Evolutionary conservation across 1,140 invertebrate genomes (phyloP), one percentile per base, ranked within the genome.

Genomic region (Drosophila sp.): DNA sequence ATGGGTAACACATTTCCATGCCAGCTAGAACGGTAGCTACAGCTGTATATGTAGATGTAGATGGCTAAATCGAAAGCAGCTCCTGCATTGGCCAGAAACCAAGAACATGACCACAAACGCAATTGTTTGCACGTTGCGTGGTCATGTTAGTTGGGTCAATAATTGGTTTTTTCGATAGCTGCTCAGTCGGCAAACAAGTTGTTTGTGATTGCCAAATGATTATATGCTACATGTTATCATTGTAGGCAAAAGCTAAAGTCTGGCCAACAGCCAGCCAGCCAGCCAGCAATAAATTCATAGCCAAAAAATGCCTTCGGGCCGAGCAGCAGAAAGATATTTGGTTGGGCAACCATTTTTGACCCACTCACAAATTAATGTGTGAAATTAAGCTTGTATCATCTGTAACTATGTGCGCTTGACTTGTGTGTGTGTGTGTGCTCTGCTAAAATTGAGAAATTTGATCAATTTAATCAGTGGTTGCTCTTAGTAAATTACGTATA

Each of bases 71-170:
- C 40, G 18, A 8, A 43, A 14, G 45, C 45, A 46, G 27, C 25
- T 50, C 25, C 7, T 50, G 46, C 46, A 50, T 32, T 50, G 25
- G 46, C 46, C 25, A 14, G 46, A 7, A 66, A 75, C 79, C 62
- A 62, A 63, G 45, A 78, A 82, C 79, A 82, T 83, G 69, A 78
- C 81, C 81, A 51, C 70, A 67, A 59, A 67, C 63, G 63, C 81
- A 84, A 84, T 84, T 84, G 81, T 87, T 84, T 84, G 81, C 81
- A 84, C 81, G 82, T 84, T 84, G 80, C 82, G 81, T 87, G 81
- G 81, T 84, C 82, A 87, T 87, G 81, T 84, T 81, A 80, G 78
- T 71, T 63, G 74, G 81, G 82, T 84, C 81, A 84, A 84, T 84
- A 84, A 84, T 84, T 84, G 82, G 82, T 84, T 84, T 84, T 84